Base-by-base conservation (phyloP, 2,113 vertebrate species). In the Megaceryle maxima region DNA sequence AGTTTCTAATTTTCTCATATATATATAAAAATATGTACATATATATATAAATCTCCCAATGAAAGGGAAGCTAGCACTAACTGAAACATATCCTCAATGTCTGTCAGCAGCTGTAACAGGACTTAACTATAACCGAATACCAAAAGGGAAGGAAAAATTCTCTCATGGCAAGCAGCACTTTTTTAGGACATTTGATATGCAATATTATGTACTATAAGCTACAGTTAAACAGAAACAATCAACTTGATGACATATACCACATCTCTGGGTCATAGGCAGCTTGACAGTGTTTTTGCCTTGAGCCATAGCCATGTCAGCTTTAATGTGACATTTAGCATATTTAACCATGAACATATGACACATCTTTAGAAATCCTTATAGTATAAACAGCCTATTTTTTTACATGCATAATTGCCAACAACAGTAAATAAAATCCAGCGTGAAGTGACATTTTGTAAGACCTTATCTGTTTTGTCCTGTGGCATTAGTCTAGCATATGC, bases 291-390 rank as follows among this genome's bases (percentile, higher is more conserved):
- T 96, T 95, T 83, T 81, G 41, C 81, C 86, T 77, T 94, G 70
- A 94, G 79, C 94, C 56, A 76, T 63, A 53, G 44, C 62, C 21
- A 46, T 92, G 79, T 97, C 92, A 94, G 37, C 86, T 92, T 76
- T 96, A 96, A 96, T 86, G 76, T 28, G 94, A 84, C 91, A 87
- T 94, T 92, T 93, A 90, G 35, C 80, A 94, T 94, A 94, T 97
- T 96, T 93, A 97, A 69, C 93, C 31, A 81, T 56, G 93, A 89
- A 83, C 76, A 78, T 75, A 96, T 87, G 82, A 88, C 72, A 96
- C 69, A 21, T 95, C 93, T 96, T 85, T 95, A 95, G 70, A 97
- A 90, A 84, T 57, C 21, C n/a, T 90, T 93, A 46, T 76, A 64
- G 63, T 79, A 37, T 69, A 92, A 92, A 84, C 85, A 80, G 20